phyloP scores from a whole-genome alignment of 1,140 invertebrate genomes.

The Dreissena polymorpha region DNA sequence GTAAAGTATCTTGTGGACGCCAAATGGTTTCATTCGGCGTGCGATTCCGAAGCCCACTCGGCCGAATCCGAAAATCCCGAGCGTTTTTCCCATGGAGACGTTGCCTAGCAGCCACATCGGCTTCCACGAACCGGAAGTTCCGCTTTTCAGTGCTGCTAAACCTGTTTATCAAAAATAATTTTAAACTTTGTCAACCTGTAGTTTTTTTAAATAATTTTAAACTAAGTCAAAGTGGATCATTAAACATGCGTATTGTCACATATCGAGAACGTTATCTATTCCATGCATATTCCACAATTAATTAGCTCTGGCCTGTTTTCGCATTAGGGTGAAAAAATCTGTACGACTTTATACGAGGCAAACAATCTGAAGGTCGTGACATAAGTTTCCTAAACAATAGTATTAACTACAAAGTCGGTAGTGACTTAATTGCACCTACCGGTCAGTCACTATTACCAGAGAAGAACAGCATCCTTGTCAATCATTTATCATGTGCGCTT shows the following conservation, averaged over 20 bases:
- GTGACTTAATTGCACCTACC: too few relatives aligned
- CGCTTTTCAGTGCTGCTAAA: conserved; percentile 55
- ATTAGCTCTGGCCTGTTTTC: too few relatives aligned
- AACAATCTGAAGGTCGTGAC: too few relatives aligned
- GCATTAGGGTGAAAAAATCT: too few relatives aligned
- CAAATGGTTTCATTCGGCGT: conserved; percentile 85
- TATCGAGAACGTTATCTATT: too few relatives aligned
- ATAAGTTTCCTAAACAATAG: too few relatives aligned
- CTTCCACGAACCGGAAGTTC: conserved; percentile 84
- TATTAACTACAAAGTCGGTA: too few relatives aligned
- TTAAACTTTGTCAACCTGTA: not conserved
- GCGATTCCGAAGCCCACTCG: conserved; percentile 85
- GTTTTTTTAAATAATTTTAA: not conserved
- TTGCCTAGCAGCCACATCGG: conserved; percentile 94
- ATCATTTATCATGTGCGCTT: too few relatives aligned
- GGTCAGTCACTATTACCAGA: too few relatives aligned
- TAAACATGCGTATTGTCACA: not conserved
- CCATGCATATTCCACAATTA: too few relatives aligned
- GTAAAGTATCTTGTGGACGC: conserved; percentile 85
- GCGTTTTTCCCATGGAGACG: conserved; percentile 86
- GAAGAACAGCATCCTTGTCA: too few relatives aligned
- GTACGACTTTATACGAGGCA: too few relatives aligned
- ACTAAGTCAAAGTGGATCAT: not conserved
- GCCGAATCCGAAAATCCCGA: conserved; percentile 93
- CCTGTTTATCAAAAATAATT: conserved; percentile 47